Evolutionary conservation across 2,113 vertebrate genomes (phyloP), one percentile per base, ranked within the genome.

Genomic region (Ancistrus triradiatus): DNA sequence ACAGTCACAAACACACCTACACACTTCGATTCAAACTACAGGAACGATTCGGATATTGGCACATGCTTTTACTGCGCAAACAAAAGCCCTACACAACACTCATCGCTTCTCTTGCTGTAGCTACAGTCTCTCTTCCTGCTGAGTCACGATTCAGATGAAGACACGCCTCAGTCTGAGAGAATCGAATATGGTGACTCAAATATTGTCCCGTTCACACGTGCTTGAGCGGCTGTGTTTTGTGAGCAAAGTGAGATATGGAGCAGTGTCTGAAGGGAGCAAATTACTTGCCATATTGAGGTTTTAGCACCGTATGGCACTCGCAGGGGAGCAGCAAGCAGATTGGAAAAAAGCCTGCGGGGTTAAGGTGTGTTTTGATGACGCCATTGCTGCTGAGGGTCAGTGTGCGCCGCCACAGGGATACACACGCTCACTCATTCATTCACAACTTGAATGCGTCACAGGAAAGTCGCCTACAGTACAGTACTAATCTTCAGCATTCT

Each of bases 121-220:
- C 15, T 22, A 19, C 5, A 38, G 35, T 4, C 56, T 13, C 2
- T 19, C 14, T 19, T 43, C 38, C 40, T 31, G 25, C 25, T 31
- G 56, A 46, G 40, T 33, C 43, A 33, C 17, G n/a, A 15, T 25
- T 17, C 21, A 42, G 7, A 25, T 42, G 21, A 27, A 11, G 22
- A 38, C 55, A 27, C 21, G 17, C 55, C 55, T 58, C n/a, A 8
- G 4, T 18, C 11, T 43, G 38, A 58, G 9, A 37, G 17, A 15
- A 42, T 27, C 37, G 42, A n/a, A n/a, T n/a, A n/a, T n/a, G n/a
- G 35, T 58, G 55, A 58, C 38, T 58, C 37, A 43, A 22, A 22
- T 17, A n/a, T 40, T 40, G 19, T 15, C n/a, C 3, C 21, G 3
- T 57, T 57, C 1, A 57, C 53, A 40, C 38, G 19, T 40, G 35